Evolutionary conservation across 1,140 invertebrate genomes (phyloP).

Genomic region (Drosophila pseudoobscura): DNA sequence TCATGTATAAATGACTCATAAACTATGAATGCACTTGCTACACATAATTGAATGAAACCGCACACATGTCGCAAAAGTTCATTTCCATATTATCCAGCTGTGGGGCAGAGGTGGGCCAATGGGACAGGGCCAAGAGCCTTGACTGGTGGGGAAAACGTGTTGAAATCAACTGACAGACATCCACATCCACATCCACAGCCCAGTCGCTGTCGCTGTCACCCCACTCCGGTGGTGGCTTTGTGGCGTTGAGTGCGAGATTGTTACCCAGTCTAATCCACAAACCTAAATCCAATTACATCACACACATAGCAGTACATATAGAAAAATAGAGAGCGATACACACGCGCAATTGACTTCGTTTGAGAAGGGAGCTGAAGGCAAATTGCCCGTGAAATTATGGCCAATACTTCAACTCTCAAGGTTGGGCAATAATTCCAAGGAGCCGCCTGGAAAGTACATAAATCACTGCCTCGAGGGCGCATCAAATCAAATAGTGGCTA

Average conservation of each 20-base stretch:
- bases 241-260: background rate
- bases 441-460: slow-evolving; percentile 26
- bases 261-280: slow-evolving; percentile 16
- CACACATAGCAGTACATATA: background rate
- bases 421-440: background rate
- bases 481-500: slow-evolving; percentile 33
- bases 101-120: too few species aligned
- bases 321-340: background rate
- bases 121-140: background rate
- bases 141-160: slow-evolving; percentile 15
- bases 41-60: slow-evolving; percentile 70
- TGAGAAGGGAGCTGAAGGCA: slow-evolving; percentile 50
- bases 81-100: slow-evolving; percentile 11
- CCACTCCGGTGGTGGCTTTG: slow-evolving; percentile 3
- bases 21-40: slow-evolving; percentile 55
- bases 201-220: too few species aligned
- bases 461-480: slow-evolving; percentile 31
- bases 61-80: slow-evolving; percentile 47
- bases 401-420: slow-evolving; percentile 54
- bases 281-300: slow-evolving; percentile 67
- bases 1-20: slow-evolving; percentile 21
- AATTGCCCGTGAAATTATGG: slow-evolving; percentile 77
- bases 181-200: too few species aligned
- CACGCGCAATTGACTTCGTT: slow-evolving; percentile 73
- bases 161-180: slow-evolving; percentile 7